These are phyloP conservation scores for Tipula vernalis DNA, from an alignment of 2,888 invertebrate genomes.

Conservation along the genomic window DNA sequence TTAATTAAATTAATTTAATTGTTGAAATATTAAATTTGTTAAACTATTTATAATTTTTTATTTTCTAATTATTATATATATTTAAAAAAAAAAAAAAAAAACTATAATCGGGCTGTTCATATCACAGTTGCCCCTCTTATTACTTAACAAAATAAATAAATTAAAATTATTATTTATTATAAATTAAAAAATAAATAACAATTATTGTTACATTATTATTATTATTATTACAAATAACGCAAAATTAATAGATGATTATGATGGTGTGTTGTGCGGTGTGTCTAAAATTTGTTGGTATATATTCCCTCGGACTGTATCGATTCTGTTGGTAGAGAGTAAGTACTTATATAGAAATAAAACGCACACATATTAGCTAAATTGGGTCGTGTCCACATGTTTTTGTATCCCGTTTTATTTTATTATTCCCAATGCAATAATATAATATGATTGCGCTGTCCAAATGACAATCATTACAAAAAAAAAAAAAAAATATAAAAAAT, in stretches of 20 bases:
- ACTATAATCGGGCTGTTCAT: slow-evolving; percentile 18
- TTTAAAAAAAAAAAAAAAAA: slow-evolving; percentile 11
- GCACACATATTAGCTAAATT: background rate
- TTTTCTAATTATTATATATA: slow-evolving; percentile 12
- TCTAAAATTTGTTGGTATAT: background rate
- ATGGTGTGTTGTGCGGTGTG: background rate
- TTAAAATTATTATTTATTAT: background rate
- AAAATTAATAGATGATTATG: background rate
- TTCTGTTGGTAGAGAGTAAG: background rate
- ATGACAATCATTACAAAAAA: background rate
- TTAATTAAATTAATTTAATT: slow-evolving; percentile 8
- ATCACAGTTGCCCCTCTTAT: slow-evolving; percentile 18
- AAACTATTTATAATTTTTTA: slow-evolving; percentile 13
- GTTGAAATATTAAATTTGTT: slow-evolving; percentile 11
- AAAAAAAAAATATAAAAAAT: too few species aligned
- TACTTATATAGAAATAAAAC: background rate
- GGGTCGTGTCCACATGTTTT: background rate
- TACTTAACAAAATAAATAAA: background rate
- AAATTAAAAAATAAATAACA: background rate
- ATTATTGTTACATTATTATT: background rate
- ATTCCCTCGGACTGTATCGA: background rate
- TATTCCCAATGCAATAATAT: background rate
- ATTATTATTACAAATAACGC: background rate
- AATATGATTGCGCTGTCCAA: background rate
- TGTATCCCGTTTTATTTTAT: background rate